A percentile compares a stretch with the other conserved stretches of the same genome.
Conservation (phyloP, 2,888 invertebrate species). For the Caenorhabditis sp. region DNA sequence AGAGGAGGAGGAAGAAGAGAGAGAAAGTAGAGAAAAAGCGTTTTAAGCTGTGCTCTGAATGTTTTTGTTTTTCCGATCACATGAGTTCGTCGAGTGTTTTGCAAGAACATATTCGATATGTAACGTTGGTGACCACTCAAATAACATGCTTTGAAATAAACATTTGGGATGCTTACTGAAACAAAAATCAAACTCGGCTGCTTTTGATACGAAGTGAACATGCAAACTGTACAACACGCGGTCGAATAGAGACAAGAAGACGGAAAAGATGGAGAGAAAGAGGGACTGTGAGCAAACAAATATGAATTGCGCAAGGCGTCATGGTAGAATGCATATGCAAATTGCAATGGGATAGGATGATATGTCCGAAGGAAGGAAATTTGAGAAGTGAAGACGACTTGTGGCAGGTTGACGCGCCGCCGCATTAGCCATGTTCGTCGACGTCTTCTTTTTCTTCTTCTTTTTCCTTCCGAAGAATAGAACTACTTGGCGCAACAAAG, state of each 20-base stretch:
- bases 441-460: neutral
- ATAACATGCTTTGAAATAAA: no score
- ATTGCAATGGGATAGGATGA: conserved; percentile 46
- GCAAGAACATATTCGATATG: no score
- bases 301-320: conserved; percentile 34
- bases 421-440: conserved; percentile 13
- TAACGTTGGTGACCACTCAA: no score
- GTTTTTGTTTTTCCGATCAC: no score
- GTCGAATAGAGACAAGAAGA: neutral
- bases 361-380: conserved; percentile 23
- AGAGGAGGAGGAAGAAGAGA: no score
- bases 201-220: no score
- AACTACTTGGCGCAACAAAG: conserved; percentile 1
- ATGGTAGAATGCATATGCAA: conserved; percentile 46
- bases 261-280: neutral
- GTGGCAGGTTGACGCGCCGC: conserved; percentile 23
- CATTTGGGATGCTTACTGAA: no score
- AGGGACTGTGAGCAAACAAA: conserved; percentile 44
- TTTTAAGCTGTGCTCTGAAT: no score
- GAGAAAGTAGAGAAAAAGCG: no score
- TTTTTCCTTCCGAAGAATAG: conserved; percentile 1
- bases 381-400: conserved; percentile 28
- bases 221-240: no score
- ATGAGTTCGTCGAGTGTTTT: no score
- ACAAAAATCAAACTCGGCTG: no score